Evolutionary conservation across 1,140 invertebrate species (phyloP), one percentile per base, ranked within the genome.

Genomic region (Chlorops oryzae): DNA sequence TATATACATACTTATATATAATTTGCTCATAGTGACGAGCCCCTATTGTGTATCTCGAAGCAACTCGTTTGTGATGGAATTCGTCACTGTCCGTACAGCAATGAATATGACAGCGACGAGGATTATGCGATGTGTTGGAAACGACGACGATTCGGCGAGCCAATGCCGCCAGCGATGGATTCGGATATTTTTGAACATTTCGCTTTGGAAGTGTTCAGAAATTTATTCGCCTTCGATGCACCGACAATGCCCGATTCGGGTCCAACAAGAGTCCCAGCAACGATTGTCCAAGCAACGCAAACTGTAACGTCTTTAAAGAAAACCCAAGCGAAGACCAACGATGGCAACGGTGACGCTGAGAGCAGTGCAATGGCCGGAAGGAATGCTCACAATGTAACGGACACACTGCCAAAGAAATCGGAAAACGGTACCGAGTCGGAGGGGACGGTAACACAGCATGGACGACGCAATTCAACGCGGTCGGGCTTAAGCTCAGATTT

Each of bases 21-120:
- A 42, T 3, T 37, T 12, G 10, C 9, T 13, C 34, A 0, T 17
- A 72, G 72, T 1, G 58, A 65, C 51, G 72, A 75, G 28, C 74
- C 75, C 9, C 59, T 75, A 20, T 53, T 81, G 10, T 82, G 81
- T 62, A 75, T 82, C 50, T 78, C 80, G 3, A 76, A 78, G 42
- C 75, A 79, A 54, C 67, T 82, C 40, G 73, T 79, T 7, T 82
- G 80, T 56, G 80, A 82, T 52, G 80, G 80, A 13, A 74, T 80
- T 4, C 63, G 73, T 3, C 78, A 82, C 57, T 82, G 81, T 54
- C 80, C 80, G 0, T 75, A 78, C 1, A 78, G 78, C 32, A 79
- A 78, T 50, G 70, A 71, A 45, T 74, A 71, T 22, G 70, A 63
- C 45, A 74, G 71, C 53, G 78, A 79, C 49, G 78, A 79, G 66